Conservation (phyloP, 2,888 invertebrate species). For the Protonemura montana region DNA sequence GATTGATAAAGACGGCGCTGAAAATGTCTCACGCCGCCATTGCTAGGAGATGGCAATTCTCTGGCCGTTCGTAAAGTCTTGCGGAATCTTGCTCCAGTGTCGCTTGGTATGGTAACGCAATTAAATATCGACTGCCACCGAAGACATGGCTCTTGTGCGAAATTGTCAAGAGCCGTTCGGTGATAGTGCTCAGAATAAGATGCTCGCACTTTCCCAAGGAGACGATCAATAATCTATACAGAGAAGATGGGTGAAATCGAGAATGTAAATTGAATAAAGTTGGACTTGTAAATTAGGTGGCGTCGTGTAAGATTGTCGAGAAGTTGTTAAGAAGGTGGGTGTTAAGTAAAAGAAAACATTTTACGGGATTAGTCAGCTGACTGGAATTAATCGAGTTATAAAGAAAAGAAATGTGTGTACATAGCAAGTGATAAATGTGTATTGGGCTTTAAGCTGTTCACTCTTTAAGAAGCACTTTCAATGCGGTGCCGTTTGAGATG, state of each 20-base stretch:
- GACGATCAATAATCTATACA: neutral
- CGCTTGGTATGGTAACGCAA: neutral
- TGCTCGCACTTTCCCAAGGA: neutral
- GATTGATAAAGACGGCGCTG: no score
- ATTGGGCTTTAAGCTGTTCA: no score
- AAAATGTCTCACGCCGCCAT: no score
- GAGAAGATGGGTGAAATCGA: neutral
- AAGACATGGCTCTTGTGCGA: neutral
- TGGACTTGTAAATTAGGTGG: neutral
- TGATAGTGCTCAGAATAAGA: no score
- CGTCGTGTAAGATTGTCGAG: neutral
- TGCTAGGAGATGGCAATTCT: neutral
- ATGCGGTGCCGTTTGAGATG: no score
- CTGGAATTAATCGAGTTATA: no score
- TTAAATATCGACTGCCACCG: neutral
- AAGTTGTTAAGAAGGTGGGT: neutral
- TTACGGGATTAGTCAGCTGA: no score
- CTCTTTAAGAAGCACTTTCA: no score
- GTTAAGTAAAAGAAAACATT: neutral
- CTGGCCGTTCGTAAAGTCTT: neutral
- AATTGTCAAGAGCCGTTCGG: neutral
- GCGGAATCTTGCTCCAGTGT: neutral
- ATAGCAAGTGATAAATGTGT: no score
- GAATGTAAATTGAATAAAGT: constrained; percentile 12
- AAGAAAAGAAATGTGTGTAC: no score